Evolutionary conservation across 2,888 invertebrate species (phyloP).

Genomic region (Escarpia spicata): DNA sequence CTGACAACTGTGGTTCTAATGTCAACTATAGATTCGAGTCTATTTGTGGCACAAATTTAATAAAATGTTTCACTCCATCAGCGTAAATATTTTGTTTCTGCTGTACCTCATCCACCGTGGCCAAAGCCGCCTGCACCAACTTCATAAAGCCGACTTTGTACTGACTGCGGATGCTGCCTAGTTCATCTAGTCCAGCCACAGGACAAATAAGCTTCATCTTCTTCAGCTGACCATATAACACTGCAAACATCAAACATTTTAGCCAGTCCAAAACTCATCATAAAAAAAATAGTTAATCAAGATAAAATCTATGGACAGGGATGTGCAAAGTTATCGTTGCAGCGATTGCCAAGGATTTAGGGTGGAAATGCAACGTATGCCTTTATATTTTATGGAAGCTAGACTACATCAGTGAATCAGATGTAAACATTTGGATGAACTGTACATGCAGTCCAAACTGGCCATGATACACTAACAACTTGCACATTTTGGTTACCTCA

Average conservation of each 20-base stretch:
- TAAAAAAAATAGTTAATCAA: background rate
- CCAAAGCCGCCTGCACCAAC: background rate
- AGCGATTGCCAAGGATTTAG: no score
- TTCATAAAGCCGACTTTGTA: background rate
- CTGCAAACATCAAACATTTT: conserved; percentile 39
- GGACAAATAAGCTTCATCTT: conserved; percentile 54
- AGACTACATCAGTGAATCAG: no score
- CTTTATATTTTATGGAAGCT: no score
- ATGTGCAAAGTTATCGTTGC: no score
- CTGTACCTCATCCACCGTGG: background rate
- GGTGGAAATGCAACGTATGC: no score
- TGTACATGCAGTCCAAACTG: no score
- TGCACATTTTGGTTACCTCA: no score
- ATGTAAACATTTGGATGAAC: no score
- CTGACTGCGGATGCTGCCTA: conserved; percentile 7
- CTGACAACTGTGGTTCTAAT: background rate
- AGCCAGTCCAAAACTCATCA: background rate
- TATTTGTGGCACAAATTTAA: background rate
- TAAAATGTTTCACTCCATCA: background rate
- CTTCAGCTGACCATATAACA: conserved; percentile 52
- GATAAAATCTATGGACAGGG: no score
- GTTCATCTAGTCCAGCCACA: conserved; percentile 52
- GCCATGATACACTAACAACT: no score
- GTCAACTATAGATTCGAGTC: background rate
- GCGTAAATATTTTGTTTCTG: background rate